Evolutionary conservation across 2,797 vertebrate species (phyloP), one percentile per base, ranked within the genome.

Genomic region (Pseudochirops corinnae): DNA sequence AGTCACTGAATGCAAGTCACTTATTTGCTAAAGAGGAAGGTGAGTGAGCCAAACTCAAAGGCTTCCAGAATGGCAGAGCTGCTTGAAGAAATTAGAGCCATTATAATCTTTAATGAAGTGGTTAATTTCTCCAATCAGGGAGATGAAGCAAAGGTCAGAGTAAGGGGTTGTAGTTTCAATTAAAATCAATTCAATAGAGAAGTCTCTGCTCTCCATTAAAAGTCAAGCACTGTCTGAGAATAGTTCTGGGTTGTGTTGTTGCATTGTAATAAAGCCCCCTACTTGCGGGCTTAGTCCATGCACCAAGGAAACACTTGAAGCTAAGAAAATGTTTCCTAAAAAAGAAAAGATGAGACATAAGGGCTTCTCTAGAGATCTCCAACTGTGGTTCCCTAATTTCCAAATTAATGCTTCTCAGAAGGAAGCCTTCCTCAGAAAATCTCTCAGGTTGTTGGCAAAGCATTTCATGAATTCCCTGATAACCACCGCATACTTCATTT

Each of bases 271-370:
- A 26, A 93, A 93, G 39, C 28, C 74, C 16, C 74, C 74, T 90
- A 90, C 13, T 28, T 2, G 28, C 46, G 93, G 52, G 93, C 53
- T 53, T 57, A 92, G 31, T 56, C 46, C 7, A 74, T 16, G 26
- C 13, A 62, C 55, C 55, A 56, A 93, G 6, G 5, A 53, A 3
- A 29, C 53, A 24, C 31, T 74, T 90, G 62, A 53, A 60, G 4
- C 46, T 92, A 28, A 96, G 92, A 91, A 90, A 46, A 93, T 26
- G 62, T 92, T 57, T 93, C n/a, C 90, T 52, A 82, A 93, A 90
- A 46, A 33, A 39, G 11, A 93, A 93, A 3, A 60, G 4, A 3
- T 60, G 3, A 93, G 31, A 82, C 0, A 2, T 91, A 56, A 95
- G 0, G 46, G 2, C 91, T 91, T 92, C 28, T 90, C 58, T 33